These are phyloP conservation scores for Lordiphosa stackelbergi DNA, from an alignment of 1,140 invertebrate genomes.

Conservation along the genomic window DNA sequence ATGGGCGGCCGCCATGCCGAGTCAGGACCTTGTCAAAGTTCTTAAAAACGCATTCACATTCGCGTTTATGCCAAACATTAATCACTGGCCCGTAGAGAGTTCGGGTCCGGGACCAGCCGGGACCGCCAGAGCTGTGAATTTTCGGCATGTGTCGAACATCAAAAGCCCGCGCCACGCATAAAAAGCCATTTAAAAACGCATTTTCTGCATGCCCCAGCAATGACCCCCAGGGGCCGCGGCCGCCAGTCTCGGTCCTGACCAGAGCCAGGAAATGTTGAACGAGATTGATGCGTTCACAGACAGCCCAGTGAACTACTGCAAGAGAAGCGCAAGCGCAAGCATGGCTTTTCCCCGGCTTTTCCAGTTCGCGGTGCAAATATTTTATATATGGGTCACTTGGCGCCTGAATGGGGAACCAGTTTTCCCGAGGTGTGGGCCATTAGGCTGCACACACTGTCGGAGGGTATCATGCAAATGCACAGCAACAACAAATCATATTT, in stretches of 20 bases:
- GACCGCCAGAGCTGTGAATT: constrained; percentile 65
- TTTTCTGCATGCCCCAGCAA: constrained; percentile 51
- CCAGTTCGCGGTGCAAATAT: constrained; percentile 14
- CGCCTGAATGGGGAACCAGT: constrained; percentile 55
- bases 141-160: constrained; percentile 72
- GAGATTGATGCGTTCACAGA: constrained; percentile 72
- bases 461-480: constrained; percentile 13
- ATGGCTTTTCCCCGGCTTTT: constrained; percentile 33
- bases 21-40: constrained; percentile 74
- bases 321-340: constrained; percentile 8
- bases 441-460: constrained; percentile 11
- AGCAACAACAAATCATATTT: constrained; percentile 44
- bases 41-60: constrained; percentile 59
- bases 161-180: constrained; percentile 73
- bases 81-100: constrained; percentile 44
- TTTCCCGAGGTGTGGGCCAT: constrained; percentile 43
- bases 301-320: constrained; percentile 55
- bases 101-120: constrained; percentile 11
- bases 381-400: constrained; percentile 60
- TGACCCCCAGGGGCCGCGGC: constrained; percentile 43
- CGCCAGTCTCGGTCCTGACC: constrained; percentile 9
- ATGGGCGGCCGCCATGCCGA: constrained; percentile 42
- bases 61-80: constrained; percentile 72
- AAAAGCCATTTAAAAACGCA: constrained; percentile 76
- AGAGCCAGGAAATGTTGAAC: constrained; percentile 34